Percentiles rank a stretch among this genome's conserved stretches.
phyloP scores from a whole-genome alignment of 2,888 invertebrate species.

The Phaedon cochleariae region DNA sequence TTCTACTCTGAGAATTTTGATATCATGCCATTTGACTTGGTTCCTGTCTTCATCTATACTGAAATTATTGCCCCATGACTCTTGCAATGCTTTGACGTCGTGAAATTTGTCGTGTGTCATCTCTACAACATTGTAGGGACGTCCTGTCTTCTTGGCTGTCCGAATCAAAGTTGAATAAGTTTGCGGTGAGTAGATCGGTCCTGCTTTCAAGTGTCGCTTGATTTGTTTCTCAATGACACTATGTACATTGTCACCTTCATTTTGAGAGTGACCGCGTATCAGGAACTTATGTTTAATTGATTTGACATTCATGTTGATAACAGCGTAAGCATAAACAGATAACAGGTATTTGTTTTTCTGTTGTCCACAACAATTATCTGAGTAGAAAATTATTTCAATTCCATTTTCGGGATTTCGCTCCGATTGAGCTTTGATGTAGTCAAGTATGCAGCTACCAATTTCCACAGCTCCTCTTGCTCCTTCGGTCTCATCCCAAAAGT shows the following conservation, averaged over 20 bases:
- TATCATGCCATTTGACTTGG: conserved; percentile 40
- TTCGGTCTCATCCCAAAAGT: conserved; percentile 50
- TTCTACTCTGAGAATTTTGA: conserved; percentile 39
- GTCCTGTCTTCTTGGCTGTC: not conserved
- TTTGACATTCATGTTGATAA: conserved; percentile 1
- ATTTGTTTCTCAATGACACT: conserved; percentile 14
- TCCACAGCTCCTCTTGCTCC: conserved; percentile 34
- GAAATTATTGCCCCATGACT: too few relatives aligned
- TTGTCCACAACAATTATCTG: conserved; percentile 24
- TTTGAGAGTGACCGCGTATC: conserved; percentile 9
- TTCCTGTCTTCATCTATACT: conserved; percentile 36
- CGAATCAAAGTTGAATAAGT: conserved; percentile 7
- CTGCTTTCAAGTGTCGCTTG: not conserved
- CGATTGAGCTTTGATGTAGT: conserved; percentile 2
- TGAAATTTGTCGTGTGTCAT: conserved; percentile 34
- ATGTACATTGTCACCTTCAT: conserved; percentile 15
- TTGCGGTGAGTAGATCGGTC: conserved; percentile 7
- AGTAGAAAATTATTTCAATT: conserved; percentile 17
- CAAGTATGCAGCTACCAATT: conserved; percentile 37
- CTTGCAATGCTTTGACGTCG: conserved; percentile 37
- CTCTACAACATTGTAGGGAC: conserved; percentile 32
- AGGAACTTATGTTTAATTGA: conserved; percentile 13
- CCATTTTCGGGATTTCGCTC: not conserved
- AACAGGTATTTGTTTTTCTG: conserved; percentile 25
- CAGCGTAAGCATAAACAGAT: conserved; percentile 14